Evolutionary conservation across 2,113 vertebrate genomes (phyloP), one percentile per base, ranked within the genome.

Genomic region (Leucosticte australis): DNA sequence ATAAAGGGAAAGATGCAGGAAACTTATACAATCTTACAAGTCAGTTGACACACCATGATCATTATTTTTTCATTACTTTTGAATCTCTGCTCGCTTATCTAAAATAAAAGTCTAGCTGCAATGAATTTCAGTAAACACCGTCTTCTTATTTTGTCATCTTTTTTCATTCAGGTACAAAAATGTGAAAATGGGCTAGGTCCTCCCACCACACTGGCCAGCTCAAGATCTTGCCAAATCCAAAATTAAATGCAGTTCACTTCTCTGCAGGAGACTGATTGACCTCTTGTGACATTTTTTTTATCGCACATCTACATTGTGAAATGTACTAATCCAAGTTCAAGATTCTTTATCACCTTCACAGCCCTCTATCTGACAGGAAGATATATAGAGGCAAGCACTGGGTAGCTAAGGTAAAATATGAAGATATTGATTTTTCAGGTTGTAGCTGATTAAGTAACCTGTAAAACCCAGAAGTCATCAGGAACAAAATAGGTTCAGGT

Each of bases 391-490:
- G 70, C 12, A 91, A 94, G 50, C 39, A 56, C 7, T 69, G 33
- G 46, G 65, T 76, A 83, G 50, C 74, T 83, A 87, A 73, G 42
- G 86, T 85, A 87, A 96, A 89, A 89, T 96, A 96, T 87, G 74
- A 96, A 91, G 55, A 35, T 91, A 96, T 89, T 87, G 94, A 96
- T 96, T 95, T 94, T 94, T 64, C 50, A 57, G 46, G 30, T 94
- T 94, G 89, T 83, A 73, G 59, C 62, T 87, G 86, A 96, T 96
- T 89, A 93, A 87, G 50, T 83, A 94, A 91, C 55, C 89, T 77
- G 74, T 92, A 71, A 82, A 96, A 94, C 31, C 9, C 60, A 47
- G 56, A 94, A 92, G 24, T 76, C 46, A 77, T 84, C 64, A 89
- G 26, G 27, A 92, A 73, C 52, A 76, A 88, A 90, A 93, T 84